Evolutionary conservation across 2,797 vertebrate genomes (phyloP).

Genomic region (Spea hammondii): DNA sequence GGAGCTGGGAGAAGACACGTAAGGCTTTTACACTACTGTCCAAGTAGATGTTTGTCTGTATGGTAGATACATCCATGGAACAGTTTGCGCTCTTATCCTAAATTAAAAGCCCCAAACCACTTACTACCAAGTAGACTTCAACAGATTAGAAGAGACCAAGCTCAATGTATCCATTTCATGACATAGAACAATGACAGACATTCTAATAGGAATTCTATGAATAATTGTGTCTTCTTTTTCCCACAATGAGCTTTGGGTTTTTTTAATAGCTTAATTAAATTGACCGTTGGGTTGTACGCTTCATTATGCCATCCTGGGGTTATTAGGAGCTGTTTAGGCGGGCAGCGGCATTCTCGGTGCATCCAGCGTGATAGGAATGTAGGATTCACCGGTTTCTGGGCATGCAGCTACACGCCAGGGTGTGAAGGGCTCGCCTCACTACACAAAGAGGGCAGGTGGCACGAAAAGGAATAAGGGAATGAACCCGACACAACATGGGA

Average conservation of each 20-base stretch:
- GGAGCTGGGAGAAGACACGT: too few species aligned
- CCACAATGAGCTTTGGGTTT: background rate
- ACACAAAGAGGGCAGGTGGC: conserved; percentile 10
- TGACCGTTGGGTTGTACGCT: background rate
- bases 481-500: background rate
- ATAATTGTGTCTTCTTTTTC: too few species aligned
- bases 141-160: too few species aligned
- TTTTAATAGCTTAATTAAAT: background rate
- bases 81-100: background rate
- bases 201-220: too few species aligned
- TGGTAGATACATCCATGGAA: background rate
- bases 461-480: background rate
- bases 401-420: conserved; percentile 15
- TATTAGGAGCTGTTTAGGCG: conserved; percentile 25
- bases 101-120: background rate
- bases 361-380: conserved; percentile 29
- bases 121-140: background rate
- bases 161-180: too few species aligned
- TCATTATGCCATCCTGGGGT: too few species aligned
- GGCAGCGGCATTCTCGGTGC: conserved; percentile 11
- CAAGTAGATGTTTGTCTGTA: background rate
- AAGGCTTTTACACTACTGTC: too few species aligned
- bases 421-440: conserved; percentile 25
- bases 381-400: conserved; percentile 22
- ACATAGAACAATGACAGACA: too few species aligned